A percentile compares a stretch with the other conserved stretches of the same genome.
Conservation (phyloP, 2,888 invertebrate genomes). For the Octonoba sinensis region DNA sequence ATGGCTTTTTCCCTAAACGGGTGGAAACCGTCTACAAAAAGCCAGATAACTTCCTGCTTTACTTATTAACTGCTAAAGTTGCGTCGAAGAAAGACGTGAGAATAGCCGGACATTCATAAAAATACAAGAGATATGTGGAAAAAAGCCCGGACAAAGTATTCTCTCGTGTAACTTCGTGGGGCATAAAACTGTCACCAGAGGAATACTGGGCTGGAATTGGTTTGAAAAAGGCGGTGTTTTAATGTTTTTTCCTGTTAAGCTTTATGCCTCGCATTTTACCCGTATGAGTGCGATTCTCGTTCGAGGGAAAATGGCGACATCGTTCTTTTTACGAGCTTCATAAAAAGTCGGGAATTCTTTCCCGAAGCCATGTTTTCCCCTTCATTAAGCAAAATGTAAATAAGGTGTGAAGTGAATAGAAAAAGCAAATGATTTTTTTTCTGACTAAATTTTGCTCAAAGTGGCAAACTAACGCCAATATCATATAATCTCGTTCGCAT, state of each 20-base stretch:
- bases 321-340: constrained; percentile 38
- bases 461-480: too few species aligned
- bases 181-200: constrained; percentile 47
- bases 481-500: too few species aligned
- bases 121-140: constrained; percentile 41
- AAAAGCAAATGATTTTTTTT: too few species aligned
- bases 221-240: constrained; percentile 33
- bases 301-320: constrained; percentile 29
- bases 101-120: constrained; percentile 52
- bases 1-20: neutral
- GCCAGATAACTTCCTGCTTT: neutral
- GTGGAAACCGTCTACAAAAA: neutral
- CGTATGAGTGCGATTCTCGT: constrained; percentile 36
- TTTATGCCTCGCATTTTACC: constrained; percentile 50
- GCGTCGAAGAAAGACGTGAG: neutral
- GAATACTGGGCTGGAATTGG: constrained; percentile 5
- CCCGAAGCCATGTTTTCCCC: neutral
- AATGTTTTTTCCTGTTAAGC: constrained; percentile 51
- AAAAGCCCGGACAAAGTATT: constrained; percentile 17
- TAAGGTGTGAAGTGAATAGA: too few species aligned
- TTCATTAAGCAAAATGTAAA: too few species aligned
- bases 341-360: constrained; percentile 36
- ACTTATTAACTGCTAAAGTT: too few species aligned
- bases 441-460: too few species aligned
- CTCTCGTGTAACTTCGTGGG: constrained; percentile 24